Conservation (phyloP, 2,888 invertebrate species). For the Emmelina monodactyla region DNA sequence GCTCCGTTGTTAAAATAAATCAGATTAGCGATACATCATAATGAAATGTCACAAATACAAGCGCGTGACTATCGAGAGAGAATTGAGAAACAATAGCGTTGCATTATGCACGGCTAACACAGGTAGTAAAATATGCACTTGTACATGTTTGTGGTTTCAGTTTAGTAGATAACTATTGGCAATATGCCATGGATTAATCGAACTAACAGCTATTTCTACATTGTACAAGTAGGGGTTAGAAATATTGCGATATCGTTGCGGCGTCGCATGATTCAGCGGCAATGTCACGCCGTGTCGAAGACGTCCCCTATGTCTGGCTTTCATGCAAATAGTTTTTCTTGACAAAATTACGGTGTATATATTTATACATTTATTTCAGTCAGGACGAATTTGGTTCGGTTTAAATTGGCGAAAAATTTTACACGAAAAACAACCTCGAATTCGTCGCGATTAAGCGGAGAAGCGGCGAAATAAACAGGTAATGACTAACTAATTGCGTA, state of each 20-base stretch:
- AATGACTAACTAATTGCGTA: conserved; percentile 47
- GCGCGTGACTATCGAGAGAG: conserved; percentile 14
- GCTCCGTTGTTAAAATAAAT: conserved; percentile 13
- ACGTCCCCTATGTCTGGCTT: neutral
- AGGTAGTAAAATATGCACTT: conserved; percentile 6
- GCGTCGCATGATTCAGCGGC: conserved; percentile 3
- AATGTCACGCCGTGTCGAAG: conserved; percentile 1
- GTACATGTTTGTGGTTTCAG: neutral
- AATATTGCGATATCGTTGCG: neutral
- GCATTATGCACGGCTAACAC: conserved; percentile 19
- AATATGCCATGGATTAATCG: conserved; percentile 29
- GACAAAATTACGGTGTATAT: no score
- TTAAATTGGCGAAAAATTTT: no score
- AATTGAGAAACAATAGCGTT: conserved; percentile 34
- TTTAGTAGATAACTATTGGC: conserved; percentile 23
- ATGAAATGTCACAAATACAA: conserved; percentile 29
- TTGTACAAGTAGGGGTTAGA: neutral
- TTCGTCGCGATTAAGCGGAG: conserved; percentile 28
- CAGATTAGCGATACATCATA: conserved; percentile 22
- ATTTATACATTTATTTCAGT: conserved; percentile 4
- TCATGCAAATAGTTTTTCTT: neutral
- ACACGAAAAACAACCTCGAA: conserved; percentile 28
- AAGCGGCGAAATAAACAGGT: conserved; percentile 31
- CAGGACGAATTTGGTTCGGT: conserved; percentile 28
- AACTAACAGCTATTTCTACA: conserved; percentile 1